Percentiles rank a stretch among this genome's conserved stretches.
phyloP scores from a whole-genome alignment of 2,888 invertebrate genomes.

The Endotricha flammealis region DNA sequence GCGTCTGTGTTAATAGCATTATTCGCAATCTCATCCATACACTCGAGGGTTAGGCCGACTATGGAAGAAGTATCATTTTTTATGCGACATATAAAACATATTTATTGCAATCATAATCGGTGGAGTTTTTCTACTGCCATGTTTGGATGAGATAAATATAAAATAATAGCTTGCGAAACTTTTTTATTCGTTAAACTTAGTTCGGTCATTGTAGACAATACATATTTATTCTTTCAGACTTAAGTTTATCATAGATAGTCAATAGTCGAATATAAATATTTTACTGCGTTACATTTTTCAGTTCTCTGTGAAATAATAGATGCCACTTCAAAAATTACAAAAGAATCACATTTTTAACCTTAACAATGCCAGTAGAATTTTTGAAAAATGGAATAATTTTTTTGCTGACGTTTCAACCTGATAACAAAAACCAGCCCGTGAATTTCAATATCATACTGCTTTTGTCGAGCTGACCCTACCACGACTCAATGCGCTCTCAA shows the following conservation, averaged over 20 bases:
- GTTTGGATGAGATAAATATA: slow-evolving; percentile 64
- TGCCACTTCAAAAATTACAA: too few relatives aligned
- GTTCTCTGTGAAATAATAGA: too few relatives aligned
- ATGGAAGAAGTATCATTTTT: slow-evolving; percentile 71
- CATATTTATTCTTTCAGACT: not conserved
- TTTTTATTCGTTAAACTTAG: slow-evolving; percentile 4
- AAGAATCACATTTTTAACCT: too few relatives aligned
- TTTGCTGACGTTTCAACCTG: slow-evolving; percentile 36
- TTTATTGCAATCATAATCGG: slow-evolving; percentile 76
- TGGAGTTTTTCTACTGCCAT: slow-evolving; percentile 64
- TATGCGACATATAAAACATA: slow-evolving; percentile 78
- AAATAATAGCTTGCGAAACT: slow-evolving; percentile 34
- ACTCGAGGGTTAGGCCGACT: slow-evolving; percentile 72
- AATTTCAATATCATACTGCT: slow-evolving; percentile 58
- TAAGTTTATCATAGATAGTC: not conserved
- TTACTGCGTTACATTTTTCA: too few relatives aligned
- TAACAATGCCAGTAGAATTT: too few relatives aligned
- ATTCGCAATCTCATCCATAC: slow-evolving; percentile 78
- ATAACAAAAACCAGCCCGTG: slow-evolving; percentile 36
- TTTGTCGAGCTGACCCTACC: slow-evolving; percentile 72
- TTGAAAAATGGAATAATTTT: slow-evolving; percentile 16
- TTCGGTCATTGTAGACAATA: not conserved
- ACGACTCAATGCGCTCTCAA: slow-evolving; percentile 75
- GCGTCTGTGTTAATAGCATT: slow-evolving; percentile 79
- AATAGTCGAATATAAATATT: too few relatives aligned